phyloP scores from a whole-genome alignment of 1,140 invertebrate genomes.

The Chlorops oryzae region DNA sequence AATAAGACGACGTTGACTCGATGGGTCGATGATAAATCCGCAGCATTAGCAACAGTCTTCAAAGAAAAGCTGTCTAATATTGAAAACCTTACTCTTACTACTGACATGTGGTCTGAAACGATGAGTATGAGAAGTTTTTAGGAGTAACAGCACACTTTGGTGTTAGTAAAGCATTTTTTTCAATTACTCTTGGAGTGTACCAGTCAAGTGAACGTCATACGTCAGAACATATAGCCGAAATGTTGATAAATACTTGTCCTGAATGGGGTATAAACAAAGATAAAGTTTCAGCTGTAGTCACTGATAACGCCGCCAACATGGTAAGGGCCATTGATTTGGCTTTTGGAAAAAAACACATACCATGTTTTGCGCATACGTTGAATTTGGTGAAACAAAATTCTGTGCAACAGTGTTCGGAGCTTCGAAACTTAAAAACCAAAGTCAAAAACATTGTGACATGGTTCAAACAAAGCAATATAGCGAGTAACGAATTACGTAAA shows the following conservation, averaged over 20 bases:
- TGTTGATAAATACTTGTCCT: conserved; percentile 28
- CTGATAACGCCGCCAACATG: conserved; percentile 47
- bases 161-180: not conserved
- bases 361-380: conserved; percentile 47
- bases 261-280: conserved; percentile 42
- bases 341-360: conserved; percentile 46
- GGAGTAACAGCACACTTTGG: not conserved
- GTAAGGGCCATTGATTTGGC: conserved; percentile 39
- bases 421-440: conserved; percentile 17
- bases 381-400: conserved; percentile 41
- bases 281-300: conserved; percentile 44
- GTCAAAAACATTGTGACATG: conserved; percentile 41
- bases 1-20: too few species aligned
- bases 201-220: conserved; percentile 30
- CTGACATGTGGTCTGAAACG: too few species aligned
- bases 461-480: conserved; percentile 42
- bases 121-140: not conserved
- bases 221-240: conserved; percentile 32
- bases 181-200: conserved; percentile 13
- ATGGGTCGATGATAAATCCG: too few species aligned
- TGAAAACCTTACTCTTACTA: too few species aligned
- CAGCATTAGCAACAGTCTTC: too few species aligned
- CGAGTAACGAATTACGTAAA: conserved; percentile 39
- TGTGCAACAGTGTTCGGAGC: conserved; percentile 10
- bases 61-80: too few species aligned